Evolutionary conservation across 2,888 invertebrate genomes (phyloP).

Genomic region (Cheilosia vernalis): DNA sequence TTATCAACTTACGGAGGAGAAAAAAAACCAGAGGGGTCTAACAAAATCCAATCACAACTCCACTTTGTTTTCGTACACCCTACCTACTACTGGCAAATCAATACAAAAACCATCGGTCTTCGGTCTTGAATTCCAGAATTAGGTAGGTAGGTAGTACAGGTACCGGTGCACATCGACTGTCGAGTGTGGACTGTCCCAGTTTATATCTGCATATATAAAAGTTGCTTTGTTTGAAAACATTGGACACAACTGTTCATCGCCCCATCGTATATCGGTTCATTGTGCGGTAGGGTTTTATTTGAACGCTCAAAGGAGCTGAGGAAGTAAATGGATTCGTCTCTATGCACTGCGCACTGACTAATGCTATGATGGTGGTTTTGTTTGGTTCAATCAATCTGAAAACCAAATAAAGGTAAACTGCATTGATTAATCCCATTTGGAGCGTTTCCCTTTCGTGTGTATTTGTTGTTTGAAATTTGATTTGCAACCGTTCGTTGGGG

Average conservation of each 20-base stretch:
- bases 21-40: conserved; percentile 16
- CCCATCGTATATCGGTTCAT: conserved; percentile 17
- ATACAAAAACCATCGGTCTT: conserved; percentile 40
- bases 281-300: conserved; percentile 59
- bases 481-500: conserved; percentile 45
- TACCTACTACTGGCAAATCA: conserved; percentile 40
- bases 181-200: conserved; percentile 30
- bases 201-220: conserved; percentile 52
- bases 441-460: conserved; percentile 34
- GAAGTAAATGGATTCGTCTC: conserved; percentile 66
- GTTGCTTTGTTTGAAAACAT: conserved; percentile 45
- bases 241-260: conserved; percentile 21
- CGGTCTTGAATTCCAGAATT: conserved; percentile 37
- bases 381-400: conserved; percentile 72
- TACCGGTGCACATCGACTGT: too few species aligned
- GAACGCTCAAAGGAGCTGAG: conserved; percentile 67
- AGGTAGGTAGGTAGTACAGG: too few species aligned
- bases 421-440: conserved; percentile 72
- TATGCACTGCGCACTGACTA: conserved; percentile 35
- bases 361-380: conserved; percentile 49
- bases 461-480: conserved; percentile 63
- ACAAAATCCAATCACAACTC: conserved; percentile 63
- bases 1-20: conserved; percentile 36
- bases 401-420: conserved; percentile 72
- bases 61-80: conserved; percentile 46